Evolutionary conservation across 1,140 invertebrate genomes (phyloP).

Genomic region (Tetramorium alpestre): DNA sequence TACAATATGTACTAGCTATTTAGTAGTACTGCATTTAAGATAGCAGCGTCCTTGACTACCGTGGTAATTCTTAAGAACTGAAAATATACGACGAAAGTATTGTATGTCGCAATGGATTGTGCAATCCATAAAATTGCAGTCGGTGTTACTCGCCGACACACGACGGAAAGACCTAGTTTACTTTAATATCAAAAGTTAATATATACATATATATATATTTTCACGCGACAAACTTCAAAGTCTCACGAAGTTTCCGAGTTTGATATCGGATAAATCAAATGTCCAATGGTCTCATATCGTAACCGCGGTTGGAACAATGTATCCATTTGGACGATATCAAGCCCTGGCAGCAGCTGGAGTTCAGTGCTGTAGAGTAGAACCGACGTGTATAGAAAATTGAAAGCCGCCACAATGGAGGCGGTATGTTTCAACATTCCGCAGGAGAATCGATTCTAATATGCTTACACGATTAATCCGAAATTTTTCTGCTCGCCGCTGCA

Average conservation of each 20-base stretch:
- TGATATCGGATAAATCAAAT: slow-evolving; percentile 23
- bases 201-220: not conserved
- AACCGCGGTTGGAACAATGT: slow-evolving; percentile 27
- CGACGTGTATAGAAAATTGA: slow-evolving; percentile 32
- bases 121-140: not conserved
- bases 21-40: not conserved
- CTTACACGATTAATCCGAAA: slow-evolving; percentile 12
- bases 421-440: not conserved
- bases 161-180: not conserved
- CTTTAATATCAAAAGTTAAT: not conserved
- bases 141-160: not conserved
- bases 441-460: not conserved
- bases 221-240: not conserved
- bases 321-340: not conserved
- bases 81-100: not conserved
- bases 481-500: not conserved
- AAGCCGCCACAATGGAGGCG: slow-evolving; percentile 3
- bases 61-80: not conserved
- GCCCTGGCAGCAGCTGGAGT: not conserved
- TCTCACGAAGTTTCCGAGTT: not conserved
- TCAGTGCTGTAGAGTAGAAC: not conserved
- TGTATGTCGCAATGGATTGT: not conserved
- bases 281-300: not conserved
- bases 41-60: not conserved
- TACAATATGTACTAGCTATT: not conserved